phyloP scores from a whole-genome alignment of 1,140 invertebrate genomes.

The Diuraphis noxia region DNA sequence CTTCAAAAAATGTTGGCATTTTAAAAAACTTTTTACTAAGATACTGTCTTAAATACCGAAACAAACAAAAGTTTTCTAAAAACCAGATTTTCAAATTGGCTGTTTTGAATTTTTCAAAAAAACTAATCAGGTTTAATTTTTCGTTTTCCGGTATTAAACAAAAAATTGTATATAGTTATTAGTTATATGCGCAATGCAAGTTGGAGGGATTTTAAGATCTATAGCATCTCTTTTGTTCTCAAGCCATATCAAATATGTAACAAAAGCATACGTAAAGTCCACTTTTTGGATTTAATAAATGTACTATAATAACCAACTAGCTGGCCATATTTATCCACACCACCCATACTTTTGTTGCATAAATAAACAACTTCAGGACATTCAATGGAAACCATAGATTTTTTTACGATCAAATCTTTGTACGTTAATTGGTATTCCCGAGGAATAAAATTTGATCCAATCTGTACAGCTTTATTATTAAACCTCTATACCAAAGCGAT shows the following conservation, averaged over 20 bases:
- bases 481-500: constrained; percentile 9
- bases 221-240: neutral
- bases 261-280: neutral
- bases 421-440: neutral
- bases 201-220: neutral
- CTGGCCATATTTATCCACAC: constrained; percentile 12
- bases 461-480: constrained; percentile 15
- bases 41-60: too few species aligned
- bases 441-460: constrained; percentile 24
- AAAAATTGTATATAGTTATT: too few species aligned
- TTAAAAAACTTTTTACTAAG: too few species aligned
- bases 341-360: constrained; percentile 23
- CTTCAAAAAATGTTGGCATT: too few species aligned
- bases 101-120: too few species aligned
- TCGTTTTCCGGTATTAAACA: too few species aligned
- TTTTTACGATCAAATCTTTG: constrained; percentile 13
- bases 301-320: constrained; percentile 15
- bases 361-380: neutral
- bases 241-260: constrained; percentile 12
- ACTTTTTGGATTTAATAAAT: constrained; percentile 17
- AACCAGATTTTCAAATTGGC: too few species aligned
- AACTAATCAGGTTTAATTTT: too few species aligned
- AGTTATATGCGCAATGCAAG: too few species aligned
- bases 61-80: too few species aligned
- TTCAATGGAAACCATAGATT: neutral